Conservation (phyloP, 2,797 vertebrate genomes). For the Lagorchestes hirsutus region DNA sequence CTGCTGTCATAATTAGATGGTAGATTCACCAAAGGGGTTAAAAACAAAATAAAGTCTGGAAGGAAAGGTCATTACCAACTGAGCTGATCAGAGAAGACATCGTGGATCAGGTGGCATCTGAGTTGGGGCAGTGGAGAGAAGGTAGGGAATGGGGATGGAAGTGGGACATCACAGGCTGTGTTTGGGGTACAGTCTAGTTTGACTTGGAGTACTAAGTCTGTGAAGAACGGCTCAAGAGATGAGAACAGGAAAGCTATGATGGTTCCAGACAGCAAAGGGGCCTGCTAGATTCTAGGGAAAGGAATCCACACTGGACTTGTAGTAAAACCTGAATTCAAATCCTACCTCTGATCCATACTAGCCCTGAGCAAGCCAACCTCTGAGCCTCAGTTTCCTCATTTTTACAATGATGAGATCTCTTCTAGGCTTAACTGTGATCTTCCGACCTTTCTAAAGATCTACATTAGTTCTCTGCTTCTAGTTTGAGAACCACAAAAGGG, state of each 20-base stretch:
- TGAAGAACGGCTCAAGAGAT: background rate
- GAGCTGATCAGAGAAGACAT: too few species aligned
- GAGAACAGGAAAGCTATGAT: background rate
- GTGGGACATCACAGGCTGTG: background rate
- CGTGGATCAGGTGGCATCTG: background rate
- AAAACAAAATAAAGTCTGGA: background rate
- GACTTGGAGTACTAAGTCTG: background rate
- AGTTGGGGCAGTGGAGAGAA: too few species aligned
- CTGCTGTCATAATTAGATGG: too few species aligned
- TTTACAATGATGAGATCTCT: background rate
- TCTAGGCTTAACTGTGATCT: too few species aligned
- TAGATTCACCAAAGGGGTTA: background rate
- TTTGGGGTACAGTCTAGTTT: too few species aligned
- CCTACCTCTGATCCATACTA: background rate
- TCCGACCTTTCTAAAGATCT: too few species aligned
- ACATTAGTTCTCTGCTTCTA: background rate
- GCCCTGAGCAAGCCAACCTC: background rate
- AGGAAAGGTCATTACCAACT: background rate
- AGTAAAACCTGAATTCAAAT: background rate
- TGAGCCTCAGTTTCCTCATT: background rate
- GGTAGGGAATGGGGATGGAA: too few species aligned
- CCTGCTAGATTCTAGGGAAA: too few species aligned
- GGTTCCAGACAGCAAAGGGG: background rate
- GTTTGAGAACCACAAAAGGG: background rate
- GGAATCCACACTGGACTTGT: background rate